Percentiles rank a stretch among this genome's conserved stretches.
Conservation (phyloP, 2,113 vertebrate genomes). For the Rhea americana region DNA sequence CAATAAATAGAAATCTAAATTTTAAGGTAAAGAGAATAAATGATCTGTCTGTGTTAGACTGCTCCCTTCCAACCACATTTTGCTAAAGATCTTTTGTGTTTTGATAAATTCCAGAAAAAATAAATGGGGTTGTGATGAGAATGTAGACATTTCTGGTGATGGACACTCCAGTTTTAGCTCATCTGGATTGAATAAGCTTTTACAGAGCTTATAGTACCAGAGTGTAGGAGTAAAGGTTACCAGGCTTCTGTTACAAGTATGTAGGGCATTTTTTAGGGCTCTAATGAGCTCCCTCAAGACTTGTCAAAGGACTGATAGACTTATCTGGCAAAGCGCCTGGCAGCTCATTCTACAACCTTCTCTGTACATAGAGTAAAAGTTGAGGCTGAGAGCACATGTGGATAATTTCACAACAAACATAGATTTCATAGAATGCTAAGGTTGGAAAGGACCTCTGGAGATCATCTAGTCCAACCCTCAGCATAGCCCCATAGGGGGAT, state of each 20-base stretch:
- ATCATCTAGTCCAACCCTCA: no score
- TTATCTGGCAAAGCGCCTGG: neutral
- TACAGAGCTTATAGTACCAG: neutral
- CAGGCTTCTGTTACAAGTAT: neutral
- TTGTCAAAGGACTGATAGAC: neutral
- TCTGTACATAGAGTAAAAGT: neutral
- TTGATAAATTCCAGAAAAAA: neutral
- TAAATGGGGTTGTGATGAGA: neutral
- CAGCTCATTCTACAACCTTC: neutral
- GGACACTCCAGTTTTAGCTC: neutral
- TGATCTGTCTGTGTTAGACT: neutral
- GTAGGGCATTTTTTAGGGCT: neutral
- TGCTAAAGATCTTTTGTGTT: neutral
- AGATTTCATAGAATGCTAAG: no score
- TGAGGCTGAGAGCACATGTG: neutral
- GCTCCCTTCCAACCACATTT: neutral
- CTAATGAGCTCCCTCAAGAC: neutral
- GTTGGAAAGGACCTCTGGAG: no score
- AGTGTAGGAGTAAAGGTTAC: neutral
- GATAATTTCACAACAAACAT: neutral
- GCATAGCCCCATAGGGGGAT: no score
- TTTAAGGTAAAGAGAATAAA: neutral
- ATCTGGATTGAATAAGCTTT: neutral
- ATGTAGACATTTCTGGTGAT: neutral
- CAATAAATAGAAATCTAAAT: neutral